phyloP scores from a whole-genome alignment of 2,888 invertebrate species.

The Embidobia sp. region DNA sequence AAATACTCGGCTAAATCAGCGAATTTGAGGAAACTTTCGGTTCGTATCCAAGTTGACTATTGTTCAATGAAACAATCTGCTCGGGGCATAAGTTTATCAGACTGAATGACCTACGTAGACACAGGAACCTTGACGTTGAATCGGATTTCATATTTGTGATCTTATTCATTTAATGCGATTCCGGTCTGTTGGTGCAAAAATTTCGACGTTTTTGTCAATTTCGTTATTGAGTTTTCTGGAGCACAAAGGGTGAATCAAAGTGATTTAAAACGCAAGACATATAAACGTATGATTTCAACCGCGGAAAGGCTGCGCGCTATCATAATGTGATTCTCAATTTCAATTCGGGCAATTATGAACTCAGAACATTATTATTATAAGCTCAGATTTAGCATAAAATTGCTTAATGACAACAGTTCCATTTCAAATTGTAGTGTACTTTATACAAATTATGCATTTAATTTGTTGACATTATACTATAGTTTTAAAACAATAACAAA shows the following conservation, averaged over 20 bases:
- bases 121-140: conserved; percentile 12
- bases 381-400: too few species aligned
- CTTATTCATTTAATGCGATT: conserved; percentile 26
- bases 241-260: conserved; percentile 9
- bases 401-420: too few species aligned
- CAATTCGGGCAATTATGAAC: too few species aligned
- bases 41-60: conserved; percentile 52
- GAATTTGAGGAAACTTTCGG: conserved; percentile 56
- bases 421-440: not conserved
- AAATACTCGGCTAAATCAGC: conserved; percentile 60
- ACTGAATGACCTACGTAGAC: conserved; percentile 36
- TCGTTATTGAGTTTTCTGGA: conserved; percentile 11
- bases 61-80: conserved; percentile 58
- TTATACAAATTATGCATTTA: not conserved
- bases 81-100: conserved; percentile 45
- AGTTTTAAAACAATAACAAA: too few species aligned
- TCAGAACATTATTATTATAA: too few species aligned
- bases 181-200: conserved; percentile 1
- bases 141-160: conserved; percentile 44
- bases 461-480: too few species aligned
- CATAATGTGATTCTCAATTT: too few species aligned
- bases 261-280: not conserved
- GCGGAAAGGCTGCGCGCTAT: not conserved
- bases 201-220: conserved; percentile 5
- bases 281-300: not conserved